These are phyloP conservation scores for Phaethon lepturus DNA, from an alignment of 2,113 vertebrate genomes.

Conservation along the genomic window DNA sequence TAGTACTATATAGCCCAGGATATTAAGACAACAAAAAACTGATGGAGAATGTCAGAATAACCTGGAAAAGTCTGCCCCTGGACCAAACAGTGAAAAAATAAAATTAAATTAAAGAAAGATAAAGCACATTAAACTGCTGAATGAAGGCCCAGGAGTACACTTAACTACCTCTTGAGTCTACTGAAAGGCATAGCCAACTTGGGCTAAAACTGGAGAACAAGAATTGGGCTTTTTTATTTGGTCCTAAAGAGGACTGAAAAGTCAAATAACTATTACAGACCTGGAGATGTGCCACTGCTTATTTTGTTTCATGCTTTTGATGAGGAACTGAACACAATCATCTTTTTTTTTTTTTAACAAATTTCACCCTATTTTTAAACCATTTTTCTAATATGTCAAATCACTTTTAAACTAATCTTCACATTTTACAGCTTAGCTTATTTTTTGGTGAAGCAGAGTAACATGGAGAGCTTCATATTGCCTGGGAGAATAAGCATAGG, in stretches of 20 bases:
- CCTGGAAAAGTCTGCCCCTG: background rate
- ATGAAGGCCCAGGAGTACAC: background rate
- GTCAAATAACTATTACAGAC: background rate
- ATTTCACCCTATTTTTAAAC: background rate
- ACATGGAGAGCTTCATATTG: rapidly evolving
- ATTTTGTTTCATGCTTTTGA: background rate
- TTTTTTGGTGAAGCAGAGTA: background rate
- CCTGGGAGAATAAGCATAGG: background rate
- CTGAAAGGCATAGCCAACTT: background rate
- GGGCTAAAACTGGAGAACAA: background rate
- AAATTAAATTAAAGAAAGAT: background rate
- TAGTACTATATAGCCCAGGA: background rate
- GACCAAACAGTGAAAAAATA: background rate
- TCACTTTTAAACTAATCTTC: background rate
- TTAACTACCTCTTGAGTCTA: background rate
- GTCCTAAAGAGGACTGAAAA: background rate
- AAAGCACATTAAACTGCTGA: background rate
- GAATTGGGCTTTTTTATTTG: background rate
- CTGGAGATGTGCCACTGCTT: background rate
- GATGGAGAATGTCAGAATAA: background rate
- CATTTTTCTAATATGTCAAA: background rate
- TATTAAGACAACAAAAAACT: background rate
- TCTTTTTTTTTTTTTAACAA: background rate
- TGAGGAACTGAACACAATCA: background rate
- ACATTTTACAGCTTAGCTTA: background rate